phyloP scores from a whole-genome alignment of 2,888 invertebrate genomes.

The Drosophila lutescens region DNA sequence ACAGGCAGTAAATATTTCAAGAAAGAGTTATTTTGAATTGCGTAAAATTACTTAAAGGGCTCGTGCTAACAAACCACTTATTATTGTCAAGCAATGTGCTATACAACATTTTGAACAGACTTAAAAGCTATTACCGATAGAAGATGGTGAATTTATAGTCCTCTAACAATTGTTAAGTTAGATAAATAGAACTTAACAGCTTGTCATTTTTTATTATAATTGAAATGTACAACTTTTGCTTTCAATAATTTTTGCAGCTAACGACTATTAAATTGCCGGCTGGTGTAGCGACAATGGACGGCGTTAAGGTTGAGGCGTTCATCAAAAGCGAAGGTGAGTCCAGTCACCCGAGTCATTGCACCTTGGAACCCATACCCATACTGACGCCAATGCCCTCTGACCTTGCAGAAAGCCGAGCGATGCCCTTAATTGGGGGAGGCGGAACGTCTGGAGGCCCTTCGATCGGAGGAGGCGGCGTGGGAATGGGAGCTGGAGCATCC shows the following conservation, averaged over 20 bases:
- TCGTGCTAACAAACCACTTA: too few relatives aligned
- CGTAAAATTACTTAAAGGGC: background rate
- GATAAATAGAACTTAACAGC: too few relatives aligned
- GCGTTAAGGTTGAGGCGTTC: conserved; percentile 66
- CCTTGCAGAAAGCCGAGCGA: conserved; percentile 57
- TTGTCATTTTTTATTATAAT: too few relatives aligned
- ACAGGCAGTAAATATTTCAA: background rate
- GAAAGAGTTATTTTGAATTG: background rate
- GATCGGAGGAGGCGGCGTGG: conserved; percentile 16
- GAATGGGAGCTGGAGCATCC: conserved; percentile 54
- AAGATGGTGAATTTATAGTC: too few relatives aligned
- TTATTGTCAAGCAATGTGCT: too few relatives aligned
- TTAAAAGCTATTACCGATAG: too few relatives aligned
- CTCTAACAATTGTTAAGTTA: too few relatives aligned
- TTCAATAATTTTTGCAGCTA: background rate
- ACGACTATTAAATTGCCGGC: conserved; percentile 7
- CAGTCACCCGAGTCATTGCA: conserved; percentile 32
- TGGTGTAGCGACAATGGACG: conserved; percentile 36
- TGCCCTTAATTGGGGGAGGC: conserved; percentile 61
- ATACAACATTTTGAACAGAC: too few relatives aligned
- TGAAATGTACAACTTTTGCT: background rate
- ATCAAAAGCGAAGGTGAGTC: conserved; percentile 81
- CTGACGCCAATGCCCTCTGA: conserved; percentile 30
- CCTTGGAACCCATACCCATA: conserved; percentile 33
- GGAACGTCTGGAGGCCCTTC: conserved; percentile 33